Evolutionary conservation across 2,797 vertebrate species (phyloP).

Genomic region (Anabacerthia variegaticeps): DNA sequence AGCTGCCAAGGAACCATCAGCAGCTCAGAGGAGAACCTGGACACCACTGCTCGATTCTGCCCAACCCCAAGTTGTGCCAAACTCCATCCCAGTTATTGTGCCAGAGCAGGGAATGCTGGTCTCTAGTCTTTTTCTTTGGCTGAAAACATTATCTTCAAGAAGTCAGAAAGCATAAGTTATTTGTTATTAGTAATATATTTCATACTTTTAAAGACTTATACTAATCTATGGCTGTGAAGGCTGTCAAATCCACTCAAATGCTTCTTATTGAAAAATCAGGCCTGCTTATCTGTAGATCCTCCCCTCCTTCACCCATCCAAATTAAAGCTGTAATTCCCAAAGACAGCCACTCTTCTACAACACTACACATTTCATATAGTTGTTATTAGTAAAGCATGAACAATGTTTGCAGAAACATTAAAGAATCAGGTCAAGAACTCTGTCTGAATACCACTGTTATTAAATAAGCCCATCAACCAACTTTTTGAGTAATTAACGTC

Average conservation of each 20-base stretch:
- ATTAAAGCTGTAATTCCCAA: constrained; percentile 40
- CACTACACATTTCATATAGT: not conserved
- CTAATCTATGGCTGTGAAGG: not conserved
- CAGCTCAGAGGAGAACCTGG: not conserved
- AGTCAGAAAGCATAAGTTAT: not conserved
- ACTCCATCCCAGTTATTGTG: not conserved
- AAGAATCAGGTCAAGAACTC: constrained; percentile 26
- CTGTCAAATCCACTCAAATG: constrained; percentile 36
- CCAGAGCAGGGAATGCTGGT: not conserved
- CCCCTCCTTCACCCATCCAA: not conserved
- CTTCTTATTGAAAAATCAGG: constrained; percentile 41
- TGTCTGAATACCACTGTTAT: not conserved
- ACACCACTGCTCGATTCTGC: not conserved
- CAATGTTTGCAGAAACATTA: not conserved
- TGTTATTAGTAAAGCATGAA: constrained; percentile 45
- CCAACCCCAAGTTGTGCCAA: not conserved
- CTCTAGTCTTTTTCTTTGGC: not conserved
- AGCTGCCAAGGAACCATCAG: rapidly evolving
- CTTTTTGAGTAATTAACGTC: constrained; percentile 9
- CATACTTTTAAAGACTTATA: constrained; percentile 4
- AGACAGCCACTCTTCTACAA: not conserved
- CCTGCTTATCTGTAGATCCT: not conserved
- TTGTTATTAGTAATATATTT: constrained; percentile 35
- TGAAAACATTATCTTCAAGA: not conserved
- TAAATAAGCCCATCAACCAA: constrained; percentile 2